Conservation (phyloP, 2,113 vertebrate genomes). For the Poeciliopsis occidentalis region DNA sequence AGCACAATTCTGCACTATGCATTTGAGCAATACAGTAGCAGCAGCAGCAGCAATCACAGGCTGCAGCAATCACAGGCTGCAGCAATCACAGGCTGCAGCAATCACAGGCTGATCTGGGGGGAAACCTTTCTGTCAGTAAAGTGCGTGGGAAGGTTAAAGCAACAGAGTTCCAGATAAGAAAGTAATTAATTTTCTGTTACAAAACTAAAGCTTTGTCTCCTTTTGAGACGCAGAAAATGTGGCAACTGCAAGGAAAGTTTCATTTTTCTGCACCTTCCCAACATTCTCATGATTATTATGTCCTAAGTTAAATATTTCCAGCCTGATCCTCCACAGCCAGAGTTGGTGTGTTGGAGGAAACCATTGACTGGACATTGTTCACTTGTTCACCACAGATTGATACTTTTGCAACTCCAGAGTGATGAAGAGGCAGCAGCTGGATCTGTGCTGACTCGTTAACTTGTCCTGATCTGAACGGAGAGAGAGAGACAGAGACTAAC, state of each 20-base stretch:
- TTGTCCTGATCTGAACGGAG: constrained; percentile 43
- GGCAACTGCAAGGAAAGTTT: constrained; percentile 16
- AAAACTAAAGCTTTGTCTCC: constrained; percentile 6
- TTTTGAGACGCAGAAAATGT: constrained; percentile 22
- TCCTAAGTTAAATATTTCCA: constrained; percentile 24
- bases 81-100: not conserved
- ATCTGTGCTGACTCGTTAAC: constrained; percentile 35
- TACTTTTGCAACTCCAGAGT: constrained; percentile 35
- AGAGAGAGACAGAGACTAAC: constrained; percentile 42
- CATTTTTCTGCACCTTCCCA: constrained; percentile 16
- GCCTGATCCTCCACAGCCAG: constrained; percentile 31
- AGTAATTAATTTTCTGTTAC: not conserved
- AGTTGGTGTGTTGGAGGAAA: constrained; percentile 27
- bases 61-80: not conserved
- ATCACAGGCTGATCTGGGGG: constrained; percentile 22
- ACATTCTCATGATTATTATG: constrained; percentile 1
- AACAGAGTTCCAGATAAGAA: not conserved
- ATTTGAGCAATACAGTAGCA: constrained; percentile 64
- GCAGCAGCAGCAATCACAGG: not conserved
- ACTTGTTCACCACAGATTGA: constrained; percentile 32
- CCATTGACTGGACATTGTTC: constrained; percentile 22
- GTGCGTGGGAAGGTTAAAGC: constrained; percentile 4
- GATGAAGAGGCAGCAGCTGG: constrained; percentile 40
- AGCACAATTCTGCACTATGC: constrained; percentile 71
- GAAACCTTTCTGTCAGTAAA: constrained; percentile 34